phyloP scores from a whole-genome alignment of 2,888 invertebrate species.

The Euphydryas editha region DNA sequence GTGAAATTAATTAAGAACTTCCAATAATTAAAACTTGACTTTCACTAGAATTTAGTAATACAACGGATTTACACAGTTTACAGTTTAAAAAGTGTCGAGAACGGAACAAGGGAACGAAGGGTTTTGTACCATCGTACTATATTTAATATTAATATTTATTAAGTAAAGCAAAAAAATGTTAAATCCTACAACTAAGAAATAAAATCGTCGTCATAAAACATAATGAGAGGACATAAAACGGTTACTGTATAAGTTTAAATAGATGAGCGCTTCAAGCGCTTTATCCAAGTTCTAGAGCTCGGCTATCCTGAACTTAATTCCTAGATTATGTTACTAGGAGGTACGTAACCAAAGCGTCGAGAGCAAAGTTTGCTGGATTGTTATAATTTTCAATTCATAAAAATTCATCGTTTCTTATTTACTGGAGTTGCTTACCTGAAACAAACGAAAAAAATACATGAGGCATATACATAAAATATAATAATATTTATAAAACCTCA shows the following conservation, averaged over 20 bases:
- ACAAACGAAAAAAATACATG: background rate
- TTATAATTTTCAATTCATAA: background rate
- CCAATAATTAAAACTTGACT: too few relatives aligned
- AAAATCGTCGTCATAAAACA: background rate
- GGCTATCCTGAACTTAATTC: background rate
- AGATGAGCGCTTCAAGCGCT: background rate
- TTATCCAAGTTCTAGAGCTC: background rate
- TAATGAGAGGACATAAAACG: background rate
- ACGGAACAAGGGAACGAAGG: too few relatives aligned
- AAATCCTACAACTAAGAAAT: background rate
- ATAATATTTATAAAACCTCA: too few relatives aligned
- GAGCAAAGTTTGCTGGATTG: background rate
- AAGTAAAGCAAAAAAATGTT: too few relatives aligned
- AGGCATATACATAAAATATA: background rate
- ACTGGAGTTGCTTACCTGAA: background rate
- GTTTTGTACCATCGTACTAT: too few relatives aligned
- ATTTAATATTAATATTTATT: too few relatives aligned
- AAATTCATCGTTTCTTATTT: too few relatives aligned
- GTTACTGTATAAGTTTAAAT: conserved; percentile 2
- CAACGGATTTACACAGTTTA: too few relatives aligned
- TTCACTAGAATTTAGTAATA: too few relatives aligned
- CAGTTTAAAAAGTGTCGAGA: too few relatives aligned
- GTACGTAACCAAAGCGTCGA: background rate
- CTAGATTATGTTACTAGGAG: background rate
- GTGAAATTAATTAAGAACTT: too few relatives aligned